Evolutionary conservation across 92 coral and sea anemone species (phyloP), one percentile per base, ranked within the genome.

Genomic region (Epizoanthus stellaris): DNA sequence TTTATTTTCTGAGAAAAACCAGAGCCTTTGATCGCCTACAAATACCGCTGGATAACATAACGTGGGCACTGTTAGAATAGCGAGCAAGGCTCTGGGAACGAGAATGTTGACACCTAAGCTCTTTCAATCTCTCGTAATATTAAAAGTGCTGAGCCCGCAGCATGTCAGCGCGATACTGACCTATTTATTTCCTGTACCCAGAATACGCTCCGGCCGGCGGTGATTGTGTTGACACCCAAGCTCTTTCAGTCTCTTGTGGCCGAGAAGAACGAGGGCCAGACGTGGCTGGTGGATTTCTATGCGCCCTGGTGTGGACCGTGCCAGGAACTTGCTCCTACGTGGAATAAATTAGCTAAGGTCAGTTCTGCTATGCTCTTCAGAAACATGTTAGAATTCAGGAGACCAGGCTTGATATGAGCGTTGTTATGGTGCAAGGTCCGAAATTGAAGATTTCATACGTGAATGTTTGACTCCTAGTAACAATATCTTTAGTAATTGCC

Each of bases 261-360:
- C 42, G 92, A 92, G 81, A 93, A 93, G 74, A 88, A 79, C 66
- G 69, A 75, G 14, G 98, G 98, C 10, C 95, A 93, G 25, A 97
- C 99, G 34, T 97, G 99, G 99, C 86, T 97, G 75, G 95, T 97
- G 21, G 99, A 97, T 77, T 97, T 91, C 84, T 95, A 92, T 25
- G 99, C 99, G 5, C 99, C 99, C 0, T 97, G 99, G 99, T 97
- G 99, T 49, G 98, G 98, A 6, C 99, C 98, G 47, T 97, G 99
- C 75, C 98, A 94, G 66, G 99, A 97, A 70, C 93, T 97, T 9
- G 87, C 98, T 15, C 99, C 99, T 7, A 94, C 89, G 67, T 97
- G 99, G 99, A 97, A 93, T 86, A 97, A 93, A 93, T 90, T 97
- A 40, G 98, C 99, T 8, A 97, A 97, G 98, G 99, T 97, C 77